Percentiles rank a stretch among this genome's conserved stretches.
These are phyloP conservation scores for Pterostichus madidus DNA, from an alignment of 2,888 invertebrate genomes.

Conservation along the genomic window DNA sequence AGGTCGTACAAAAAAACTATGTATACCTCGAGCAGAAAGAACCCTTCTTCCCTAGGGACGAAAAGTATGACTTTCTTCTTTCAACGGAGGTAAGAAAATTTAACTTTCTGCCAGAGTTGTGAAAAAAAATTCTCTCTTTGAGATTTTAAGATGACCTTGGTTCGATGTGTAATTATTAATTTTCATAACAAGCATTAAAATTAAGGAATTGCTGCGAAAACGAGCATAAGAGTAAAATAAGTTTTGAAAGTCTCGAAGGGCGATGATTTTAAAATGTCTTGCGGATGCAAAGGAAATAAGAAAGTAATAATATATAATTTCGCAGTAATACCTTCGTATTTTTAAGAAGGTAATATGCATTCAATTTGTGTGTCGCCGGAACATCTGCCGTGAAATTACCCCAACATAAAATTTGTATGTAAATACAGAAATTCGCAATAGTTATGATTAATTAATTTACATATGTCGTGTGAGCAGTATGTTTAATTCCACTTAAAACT, in stretches of 20 bases:
- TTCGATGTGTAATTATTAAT: no score
- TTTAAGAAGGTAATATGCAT: constrained; percentile 52
- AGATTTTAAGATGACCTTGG: no score
- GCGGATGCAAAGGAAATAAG: constrained; percentile 12
- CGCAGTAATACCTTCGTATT: background rate
- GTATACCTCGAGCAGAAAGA: no score
- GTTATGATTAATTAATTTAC: constrained; percentile 65
- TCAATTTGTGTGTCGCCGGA: constrained; percentile 22
- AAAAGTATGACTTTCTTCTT: no score
- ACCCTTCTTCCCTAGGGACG: no score
- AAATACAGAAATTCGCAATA: constrained; percentile 62
- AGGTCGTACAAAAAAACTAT: no score
- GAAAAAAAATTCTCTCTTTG: no score
- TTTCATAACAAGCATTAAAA: no score
- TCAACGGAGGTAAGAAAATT: no score
- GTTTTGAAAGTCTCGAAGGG: background rate
- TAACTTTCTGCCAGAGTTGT: no score
- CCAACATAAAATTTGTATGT: constrained; percentile 64
- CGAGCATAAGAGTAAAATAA: background rate
- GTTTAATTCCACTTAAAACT: constrained; percentile 42
- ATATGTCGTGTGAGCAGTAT: constrained; percentile 58
- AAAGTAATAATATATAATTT: constrained; percentile 31
- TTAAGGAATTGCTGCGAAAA: no score
- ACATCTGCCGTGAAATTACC: constrained; percentile 59
- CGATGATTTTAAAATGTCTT: constrained; percentile 3